These are phyloP conservation scores for Equus quagga DNA, from an alignment of 2,113 vertebrate genomes.

Conservation along the genomic window DNA sequence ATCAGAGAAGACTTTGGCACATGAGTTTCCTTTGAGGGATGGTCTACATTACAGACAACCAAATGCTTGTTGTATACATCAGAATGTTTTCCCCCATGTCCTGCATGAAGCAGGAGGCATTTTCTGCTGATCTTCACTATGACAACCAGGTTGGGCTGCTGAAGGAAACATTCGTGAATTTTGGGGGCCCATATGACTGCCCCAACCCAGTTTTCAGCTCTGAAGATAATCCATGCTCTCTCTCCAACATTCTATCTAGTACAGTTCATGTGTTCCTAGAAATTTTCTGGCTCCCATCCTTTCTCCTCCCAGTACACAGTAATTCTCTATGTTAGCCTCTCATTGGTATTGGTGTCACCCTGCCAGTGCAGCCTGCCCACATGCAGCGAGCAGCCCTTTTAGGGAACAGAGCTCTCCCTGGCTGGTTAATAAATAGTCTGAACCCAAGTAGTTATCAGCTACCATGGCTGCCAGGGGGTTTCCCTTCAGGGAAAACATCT, in stretches of 20 bases:
- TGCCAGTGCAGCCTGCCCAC: not conserved
- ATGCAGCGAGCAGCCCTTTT: not conserved
- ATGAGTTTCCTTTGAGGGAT: not conserved
- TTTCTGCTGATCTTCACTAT: not conserved
- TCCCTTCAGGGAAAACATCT: not conserved
- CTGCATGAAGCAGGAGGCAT: not conserved
- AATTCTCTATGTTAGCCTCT: not conserved
- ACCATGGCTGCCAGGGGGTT: not conserved
- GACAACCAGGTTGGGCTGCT: not conserved
- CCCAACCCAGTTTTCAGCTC: not conserved
- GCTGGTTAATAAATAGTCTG: not conserved
- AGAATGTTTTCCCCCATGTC: not conserved
- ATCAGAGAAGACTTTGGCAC: not conserved
- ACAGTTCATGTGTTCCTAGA: not conserved
- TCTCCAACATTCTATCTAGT: not conserved
- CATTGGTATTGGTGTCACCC: not conserved
- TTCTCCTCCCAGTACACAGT: not conserved
- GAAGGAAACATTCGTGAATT: not conserved
- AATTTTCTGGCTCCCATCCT: not conserved
- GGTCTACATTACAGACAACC: not conserved
- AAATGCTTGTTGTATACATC: not conserved
- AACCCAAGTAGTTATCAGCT: not conserved
- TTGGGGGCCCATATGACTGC: not conserved
- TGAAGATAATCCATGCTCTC: not conserved
- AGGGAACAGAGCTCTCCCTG: not conserved